A percentile compares a stretch with the other conserved stretches of the same genome.
Conservation (phyloP, 2,888 invertebrate species). For the Troides helena region DNA sequence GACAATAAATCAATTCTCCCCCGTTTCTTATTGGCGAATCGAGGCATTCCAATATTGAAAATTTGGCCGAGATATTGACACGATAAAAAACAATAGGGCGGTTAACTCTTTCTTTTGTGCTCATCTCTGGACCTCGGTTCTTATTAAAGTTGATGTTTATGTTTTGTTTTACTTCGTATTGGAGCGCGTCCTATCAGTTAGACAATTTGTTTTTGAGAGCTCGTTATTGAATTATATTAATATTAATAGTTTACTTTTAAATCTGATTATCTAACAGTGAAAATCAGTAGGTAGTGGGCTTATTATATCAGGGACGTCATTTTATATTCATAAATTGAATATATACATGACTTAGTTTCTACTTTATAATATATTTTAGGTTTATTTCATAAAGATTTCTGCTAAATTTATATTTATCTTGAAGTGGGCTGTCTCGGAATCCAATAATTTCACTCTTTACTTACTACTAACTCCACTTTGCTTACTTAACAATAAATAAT, state of each 20-base stretch:
- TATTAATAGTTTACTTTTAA: slow-evolving; percentile 50
- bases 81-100: slow-evolving; percentile 77
- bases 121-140: slow-evolving; percentile 74
- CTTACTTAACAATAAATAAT: no score
- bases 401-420: no score
- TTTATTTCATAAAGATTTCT: no score
- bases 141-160: slow-evolving; percentile 73
- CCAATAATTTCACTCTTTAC: no score
- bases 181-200: slow-evolving; percentile 68
- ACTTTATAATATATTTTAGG: no score
- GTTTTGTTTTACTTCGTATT: slow-evolving; percentile 68
- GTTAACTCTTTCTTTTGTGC: slow-evolving; percentile 79
- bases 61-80: slow-evolving; percentile 81
- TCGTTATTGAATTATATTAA: slow-evolving; percentile 77
- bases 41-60: slow-evolving; percentile 80
- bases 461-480: no score
- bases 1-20: slow-evolving; percentile 81
- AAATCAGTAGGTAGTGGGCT: neutral
- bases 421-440: no score
- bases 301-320: neutral
- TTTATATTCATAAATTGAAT: neutral
- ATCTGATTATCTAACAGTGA: slow-evolving; percentile 2
- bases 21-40: slow-evolving; percentile 80
- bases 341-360: no score
- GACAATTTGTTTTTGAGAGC: slow-evolving; percentile 77